Evolutionary conservation across 2,797 vertebrate species (phyloP).

Genomic region (Eulemur rubriventer): DNA sequence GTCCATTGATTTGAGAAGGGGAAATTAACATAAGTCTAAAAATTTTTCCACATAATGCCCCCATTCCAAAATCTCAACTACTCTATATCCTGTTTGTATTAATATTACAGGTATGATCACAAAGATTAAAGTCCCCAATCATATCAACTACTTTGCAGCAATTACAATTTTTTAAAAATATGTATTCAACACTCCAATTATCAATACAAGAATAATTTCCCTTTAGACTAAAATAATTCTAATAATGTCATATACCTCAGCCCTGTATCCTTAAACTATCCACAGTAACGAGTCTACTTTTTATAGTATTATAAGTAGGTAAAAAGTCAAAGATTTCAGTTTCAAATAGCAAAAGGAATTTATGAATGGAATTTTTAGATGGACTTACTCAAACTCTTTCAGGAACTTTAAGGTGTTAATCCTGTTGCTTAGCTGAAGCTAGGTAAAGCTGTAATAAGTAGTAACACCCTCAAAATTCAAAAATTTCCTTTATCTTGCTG

Average conservation of each 20-base stretch:
- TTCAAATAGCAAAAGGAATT: slow-evolving; percentile 43
- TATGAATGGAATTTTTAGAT: slow-evolving; percentile 55
- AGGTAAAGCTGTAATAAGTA: slow-evolving; percentile 38
- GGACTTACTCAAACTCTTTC: slow-evolving; percentile 77
- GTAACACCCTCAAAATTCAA: slow-evolving; percentile 66
- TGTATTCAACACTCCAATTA: background rate
- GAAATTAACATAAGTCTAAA: background rate
- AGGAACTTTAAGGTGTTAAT: slow-evolving; percentile 69
- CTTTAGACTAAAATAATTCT: slow-evolving; percentile 44
- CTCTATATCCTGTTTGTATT: background rate
- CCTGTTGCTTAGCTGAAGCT: slow-evolving; percentile 58
- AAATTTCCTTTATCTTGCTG: slow-evolving; percentile 59
- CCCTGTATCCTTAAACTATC: background rate
- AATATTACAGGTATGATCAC: background rate
- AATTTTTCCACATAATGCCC: background rate
- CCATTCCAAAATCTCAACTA: slow-evolving; percentile 28
- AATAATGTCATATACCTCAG: background rate
- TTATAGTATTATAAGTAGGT: background rate
- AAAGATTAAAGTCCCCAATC: slow-evolving; percentile 19
- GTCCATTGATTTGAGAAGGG: background rate
- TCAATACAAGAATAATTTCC: background rate
- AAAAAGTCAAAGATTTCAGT: slow-evolving; percentile 35
- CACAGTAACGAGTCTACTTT: slow-evolving; percentile 14
- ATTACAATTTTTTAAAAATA: background rate
- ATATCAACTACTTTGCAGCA: slow-evolving; percentile 29